These are phyloP conservation scores for Blomia tropicalis DNA, from an alignment of 2,888 invertebrate genomes.

Conservation along the genomic window DNA sequence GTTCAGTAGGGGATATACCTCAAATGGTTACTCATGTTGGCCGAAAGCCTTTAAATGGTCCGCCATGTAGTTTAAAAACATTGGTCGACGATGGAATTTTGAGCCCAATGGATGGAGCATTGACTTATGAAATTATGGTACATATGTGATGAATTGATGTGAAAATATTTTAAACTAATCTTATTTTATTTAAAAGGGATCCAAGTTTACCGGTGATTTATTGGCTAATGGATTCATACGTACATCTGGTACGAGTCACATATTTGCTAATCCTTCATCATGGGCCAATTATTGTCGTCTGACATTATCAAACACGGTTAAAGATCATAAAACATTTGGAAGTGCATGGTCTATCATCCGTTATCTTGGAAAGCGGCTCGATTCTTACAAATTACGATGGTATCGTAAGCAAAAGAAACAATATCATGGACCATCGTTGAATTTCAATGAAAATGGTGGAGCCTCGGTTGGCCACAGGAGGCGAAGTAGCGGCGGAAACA, in stretches of 20 bases:
- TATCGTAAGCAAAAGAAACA: constrained; percentile 44
- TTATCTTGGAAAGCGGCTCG: constrained; percentile 69
- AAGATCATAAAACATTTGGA: constrained; percentile 54
- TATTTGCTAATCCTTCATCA: constrained; percentile 73
- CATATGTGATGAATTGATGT: constrained; percentile 31
- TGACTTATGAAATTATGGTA: constrained; percentile 79
- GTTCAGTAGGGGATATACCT: neutral
- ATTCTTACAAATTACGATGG: constrained; percentile 71
- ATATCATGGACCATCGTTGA: too few relatives aligned
- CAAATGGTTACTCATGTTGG: constrained; percentile 23
- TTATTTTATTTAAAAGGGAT: constrained; percentile 45
- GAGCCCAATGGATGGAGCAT: constrained; percentile 60
- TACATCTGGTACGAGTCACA: constrained; percentile 50
- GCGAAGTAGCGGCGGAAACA: too few relatives aligned
- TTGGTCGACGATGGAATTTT: constrained; percentile 66
- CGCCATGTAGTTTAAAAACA: constrained; percentile 48
- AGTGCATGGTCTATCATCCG: constrained; percentile 70
- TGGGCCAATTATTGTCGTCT: constrained; percentile 85
- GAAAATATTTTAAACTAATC: neutral
- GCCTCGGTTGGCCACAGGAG: too few relatives aligned
- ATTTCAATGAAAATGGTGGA: neutral
- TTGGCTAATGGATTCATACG: constrained; percentile 73
- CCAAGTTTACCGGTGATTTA: constrained; percentile 71
- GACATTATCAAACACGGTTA: constrained; percentile 63
- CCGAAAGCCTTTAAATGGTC: constrained; percentile 25